Conservation (phyloP, 2,113 vertebrate species). For the Cromileptes altivelis region DNA sequence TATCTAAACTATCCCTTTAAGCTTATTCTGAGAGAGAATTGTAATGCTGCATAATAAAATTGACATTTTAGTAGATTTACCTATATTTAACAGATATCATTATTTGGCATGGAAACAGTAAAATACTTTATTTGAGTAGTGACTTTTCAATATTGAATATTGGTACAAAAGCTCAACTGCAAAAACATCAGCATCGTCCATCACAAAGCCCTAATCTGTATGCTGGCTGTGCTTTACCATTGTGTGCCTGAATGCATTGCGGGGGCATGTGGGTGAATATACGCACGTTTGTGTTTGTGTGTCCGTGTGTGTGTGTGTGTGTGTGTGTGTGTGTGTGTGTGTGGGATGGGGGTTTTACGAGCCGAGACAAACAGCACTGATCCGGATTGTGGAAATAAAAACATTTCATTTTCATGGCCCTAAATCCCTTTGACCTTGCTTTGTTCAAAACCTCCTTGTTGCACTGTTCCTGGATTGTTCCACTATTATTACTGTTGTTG, state of each 20-base stretch:
- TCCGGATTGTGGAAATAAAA: slow-evolving; percentile 68
- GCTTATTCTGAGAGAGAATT: not conserved
- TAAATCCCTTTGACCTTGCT: slow-evolving; percentile 72
- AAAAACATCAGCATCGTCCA: not conserved
- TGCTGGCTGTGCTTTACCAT: slow-evolving; percentile 2
- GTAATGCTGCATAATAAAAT: not conserved
- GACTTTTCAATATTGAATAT: not conserved
- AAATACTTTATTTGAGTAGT: not conserved
- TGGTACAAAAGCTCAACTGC: not conserved
- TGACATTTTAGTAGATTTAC: not conserved
- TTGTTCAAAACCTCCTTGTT: slow-evolving; percentile 44
- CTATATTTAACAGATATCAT: not conserved
- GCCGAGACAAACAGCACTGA: slow-evolving; percentile 47
- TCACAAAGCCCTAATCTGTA: slow-evolving; percentile 43
- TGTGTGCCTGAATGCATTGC: slow-evolving; percentile 22
- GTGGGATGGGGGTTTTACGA: slow-evolving; percentile 25
- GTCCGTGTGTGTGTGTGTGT: not conserved
- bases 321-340: slow-evolving; percentile 8
- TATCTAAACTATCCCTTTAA: not conserved
- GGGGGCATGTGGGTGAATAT: not conserved
- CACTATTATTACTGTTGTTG: slow-evolving; percentile 48
- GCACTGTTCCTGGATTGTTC: slow-evolving; percentile 46
- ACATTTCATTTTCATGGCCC: slow-evolving; percentile 67
- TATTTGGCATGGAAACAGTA: not conserved
- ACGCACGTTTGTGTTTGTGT: not conserved